A percentile compares a stretch with the other conserved stretches of the same genome.
Conservation (phyloP, 2,797 vertebrate genomes). For the Phoxinus dragarum region DNA sequence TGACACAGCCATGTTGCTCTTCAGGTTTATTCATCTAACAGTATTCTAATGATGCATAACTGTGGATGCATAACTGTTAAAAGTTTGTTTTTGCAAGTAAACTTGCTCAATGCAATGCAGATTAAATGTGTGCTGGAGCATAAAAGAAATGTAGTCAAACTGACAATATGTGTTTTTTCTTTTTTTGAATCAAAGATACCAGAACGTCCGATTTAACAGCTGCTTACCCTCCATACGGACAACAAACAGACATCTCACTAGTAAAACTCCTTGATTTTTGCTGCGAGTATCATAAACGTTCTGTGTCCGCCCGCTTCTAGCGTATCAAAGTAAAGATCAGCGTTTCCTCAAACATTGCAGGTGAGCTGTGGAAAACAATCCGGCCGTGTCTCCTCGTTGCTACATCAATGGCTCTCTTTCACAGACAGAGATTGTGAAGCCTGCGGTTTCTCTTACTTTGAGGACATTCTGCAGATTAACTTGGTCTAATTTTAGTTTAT, state of each 20-base stretch:
- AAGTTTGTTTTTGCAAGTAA: background rate
- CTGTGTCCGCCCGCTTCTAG: background rate
- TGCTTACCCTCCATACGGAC: background rate
- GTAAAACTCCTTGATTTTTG: background rate
- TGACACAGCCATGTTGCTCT: background rate
- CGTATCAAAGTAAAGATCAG: constrained; percentile 24
- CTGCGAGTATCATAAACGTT: background rate
- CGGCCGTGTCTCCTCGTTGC: constrained; percentile 29
- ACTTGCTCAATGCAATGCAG: background rate
- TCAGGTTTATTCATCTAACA: background rate
- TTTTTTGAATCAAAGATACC: background rate
- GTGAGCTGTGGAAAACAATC: constrained; percentile 33
- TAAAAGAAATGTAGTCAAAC: background rate
- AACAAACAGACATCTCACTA: background rate
- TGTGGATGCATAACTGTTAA: background rate
- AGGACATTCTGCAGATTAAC: constrained; percentile 58
- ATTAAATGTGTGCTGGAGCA: background rate
- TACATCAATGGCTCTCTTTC: constrained; percentile 48
- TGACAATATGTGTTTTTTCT: background rate
- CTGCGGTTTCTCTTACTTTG: constrained; percentile 62
- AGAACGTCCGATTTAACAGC: background rate
- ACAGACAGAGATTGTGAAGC: constrained; percentile 55
- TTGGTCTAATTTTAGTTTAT: constrained; percentile 64
- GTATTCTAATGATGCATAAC: background rate
- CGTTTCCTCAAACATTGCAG: constrained; percentile 30